Evolutionary conservation across 1,140 invertebrate species (phyloP).

Genomic region (Aphelenchoides besseyi): DNA sequence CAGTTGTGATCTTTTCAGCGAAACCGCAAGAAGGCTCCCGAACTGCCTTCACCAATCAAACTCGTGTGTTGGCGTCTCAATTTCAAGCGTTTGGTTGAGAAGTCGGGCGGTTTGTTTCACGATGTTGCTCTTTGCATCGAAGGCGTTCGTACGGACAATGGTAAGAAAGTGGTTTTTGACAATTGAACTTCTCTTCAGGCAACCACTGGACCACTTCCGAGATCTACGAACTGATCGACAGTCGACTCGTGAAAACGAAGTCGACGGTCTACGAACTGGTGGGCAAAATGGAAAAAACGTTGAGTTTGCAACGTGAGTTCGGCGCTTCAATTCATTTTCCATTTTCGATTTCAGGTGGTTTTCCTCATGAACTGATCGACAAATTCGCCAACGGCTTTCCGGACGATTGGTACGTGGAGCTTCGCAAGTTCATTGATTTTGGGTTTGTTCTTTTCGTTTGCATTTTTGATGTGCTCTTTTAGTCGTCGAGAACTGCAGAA

Average conservation of each 20-base stretch:
- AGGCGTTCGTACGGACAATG: neutral
- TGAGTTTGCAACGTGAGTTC: neutral
- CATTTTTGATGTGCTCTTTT: neutral
- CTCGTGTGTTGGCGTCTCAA: neutral
- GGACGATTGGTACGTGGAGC: neutral
- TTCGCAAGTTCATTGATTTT: neutral
- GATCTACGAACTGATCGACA: neutral
- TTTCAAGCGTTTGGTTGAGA: neutral
- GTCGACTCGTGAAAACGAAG: neutral
- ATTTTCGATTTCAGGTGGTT: neutral
- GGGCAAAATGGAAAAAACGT: neutral
- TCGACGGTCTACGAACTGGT: neutral
- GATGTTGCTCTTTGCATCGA: neutral
- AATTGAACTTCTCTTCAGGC: no score
- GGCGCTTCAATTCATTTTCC: neutral
- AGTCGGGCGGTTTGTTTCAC: neutral
- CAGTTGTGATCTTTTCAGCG: neutral
- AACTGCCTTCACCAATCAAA: neutral
- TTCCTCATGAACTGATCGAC: neutral
- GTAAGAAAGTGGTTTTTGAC: no score
- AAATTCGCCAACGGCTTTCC: neutral
- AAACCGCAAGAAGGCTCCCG: neutral
- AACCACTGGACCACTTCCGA: conserved; percentile 5
- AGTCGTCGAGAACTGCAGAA: neutral
- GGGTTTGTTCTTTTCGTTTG: neutral